phyloP scores from a whole-genome alignment of 2,888 invertebrate genomes.

The Machimus atricapillus region DNA sequence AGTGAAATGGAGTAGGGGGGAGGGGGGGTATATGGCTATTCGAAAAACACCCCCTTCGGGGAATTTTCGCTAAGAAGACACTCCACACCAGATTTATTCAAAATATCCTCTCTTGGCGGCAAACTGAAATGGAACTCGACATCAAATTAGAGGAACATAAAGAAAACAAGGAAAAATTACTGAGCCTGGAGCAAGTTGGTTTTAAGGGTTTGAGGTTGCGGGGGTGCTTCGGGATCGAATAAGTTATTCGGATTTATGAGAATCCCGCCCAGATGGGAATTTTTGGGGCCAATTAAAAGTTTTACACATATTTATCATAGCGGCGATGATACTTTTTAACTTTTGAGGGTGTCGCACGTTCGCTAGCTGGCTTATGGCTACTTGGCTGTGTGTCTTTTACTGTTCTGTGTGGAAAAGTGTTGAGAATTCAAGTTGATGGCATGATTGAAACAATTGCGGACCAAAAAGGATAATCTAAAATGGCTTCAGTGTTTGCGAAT shows the following conservation, averaged over 20 bases:
- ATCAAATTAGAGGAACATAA: slow-evolving; percentile 17
- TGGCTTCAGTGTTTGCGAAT: background rate
- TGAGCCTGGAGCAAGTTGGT: background rate
- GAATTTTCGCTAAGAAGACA: slow-evolving; percentile 12
- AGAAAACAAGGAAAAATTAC: background rate
- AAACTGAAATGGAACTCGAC: background rate
- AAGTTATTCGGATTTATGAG: slow-evolving; percentile 45
- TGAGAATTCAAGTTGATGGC: slow-evolving; percentile 12
- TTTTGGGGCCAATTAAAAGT: slow-evolving; percentile 45
- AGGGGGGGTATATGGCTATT: background rate
- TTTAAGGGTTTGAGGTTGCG: background rate
- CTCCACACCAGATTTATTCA: slow-evolving; percentile 3
- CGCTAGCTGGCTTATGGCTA: background rate
- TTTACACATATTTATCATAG: slow-evolving; percentile 39
- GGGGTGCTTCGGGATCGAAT: background rate
- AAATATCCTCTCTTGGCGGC: background rate
- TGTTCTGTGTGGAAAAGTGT: slow-evolving; percentile 32
- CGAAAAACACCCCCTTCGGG: background rate
- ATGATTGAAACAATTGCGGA: background rate
- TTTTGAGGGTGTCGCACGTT: background rate
- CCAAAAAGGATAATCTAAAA: background rate
- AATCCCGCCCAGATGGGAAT: slow-evolving; percentile 32
- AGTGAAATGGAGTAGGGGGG: background rate
- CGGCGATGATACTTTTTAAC: background rate
- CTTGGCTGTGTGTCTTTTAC: slow-evolving; percentile 14